Conservation (phyloP, 1,140 invertebrate genomes). For the Brachionus rubens region DNA sequence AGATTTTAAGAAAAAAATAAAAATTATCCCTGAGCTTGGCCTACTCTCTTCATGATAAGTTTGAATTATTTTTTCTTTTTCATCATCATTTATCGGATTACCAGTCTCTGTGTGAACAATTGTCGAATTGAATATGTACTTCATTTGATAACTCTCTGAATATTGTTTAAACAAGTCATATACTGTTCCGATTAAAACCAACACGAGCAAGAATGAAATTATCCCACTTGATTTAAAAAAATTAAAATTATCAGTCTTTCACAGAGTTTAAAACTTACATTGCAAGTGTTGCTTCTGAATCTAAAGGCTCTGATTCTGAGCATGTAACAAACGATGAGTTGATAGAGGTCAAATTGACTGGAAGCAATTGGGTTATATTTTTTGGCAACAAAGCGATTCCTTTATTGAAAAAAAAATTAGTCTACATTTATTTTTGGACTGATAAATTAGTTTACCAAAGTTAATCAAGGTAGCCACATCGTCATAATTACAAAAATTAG, state of each 20-base stretch:
- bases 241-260: background rate
- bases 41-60: conserved; percentile 37
- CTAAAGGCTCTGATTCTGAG: conserved; percentile 1
- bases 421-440: background rate
- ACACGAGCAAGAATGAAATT: background rate
- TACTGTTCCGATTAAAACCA: background rate
- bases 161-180: conserved; percentile 1
- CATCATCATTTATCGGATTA: conserved; percentile 8
- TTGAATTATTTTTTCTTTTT: conserved; percentile 33
- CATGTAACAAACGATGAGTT: conserved; percentile 19
- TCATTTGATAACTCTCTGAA: background rate
- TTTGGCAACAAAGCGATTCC: background rate
- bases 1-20: background rate
- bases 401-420: background rate
- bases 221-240: background rate
- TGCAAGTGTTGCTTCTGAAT: background rate
- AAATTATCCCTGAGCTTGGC: background rate
- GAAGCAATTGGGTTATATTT: conserved; percentile 23
- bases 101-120: conserved; percentile 33
- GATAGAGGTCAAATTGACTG: conserved; percentile 18
- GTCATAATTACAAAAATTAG: conserved; percentile 6
- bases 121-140: background rate
- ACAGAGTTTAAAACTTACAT: conserved; percentile 28
- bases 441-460: background rate
- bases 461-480: conserved; percentile 24